A percentile compares a stretch with the other conserved stretches of the same genome.
Evolutionary conservation across 2,113 vertebrate species (phyloP).

Genomic region (Cyprinodon variegatus): DNA sequence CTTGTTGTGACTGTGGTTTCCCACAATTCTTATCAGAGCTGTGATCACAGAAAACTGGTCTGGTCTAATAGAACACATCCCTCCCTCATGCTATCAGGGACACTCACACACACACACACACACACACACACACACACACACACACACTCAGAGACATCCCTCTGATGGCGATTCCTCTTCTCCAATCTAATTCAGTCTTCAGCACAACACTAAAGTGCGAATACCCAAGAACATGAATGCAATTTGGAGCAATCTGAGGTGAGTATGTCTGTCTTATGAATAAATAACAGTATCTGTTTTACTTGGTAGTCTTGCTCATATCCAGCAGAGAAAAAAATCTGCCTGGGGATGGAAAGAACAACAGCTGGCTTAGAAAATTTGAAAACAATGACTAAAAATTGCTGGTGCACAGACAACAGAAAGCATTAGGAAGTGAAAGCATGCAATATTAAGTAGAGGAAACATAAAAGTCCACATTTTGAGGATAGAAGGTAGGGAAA

Average conservation of each 20-base stretch:
- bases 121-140: slow-evolving; percentile 21
- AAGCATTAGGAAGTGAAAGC: slow-evolving; percentile 31
- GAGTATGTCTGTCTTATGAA: slow-evolving; percentile 69
- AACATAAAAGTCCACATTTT: slow-evolving; percentile 58
- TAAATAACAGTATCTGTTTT: slow-evolving; percentile 55
- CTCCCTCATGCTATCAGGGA: slow-evolving; percentile 42
- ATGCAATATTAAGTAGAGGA: slow-evolving; percentile 57
- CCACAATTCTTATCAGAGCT: slow-evolving; percentile 73
- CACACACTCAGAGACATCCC: slow-evolving; percentile 27
- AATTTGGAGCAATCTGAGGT: slow-evolving; percentile 75
- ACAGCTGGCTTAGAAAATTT: slow-evolving; percentile 59
- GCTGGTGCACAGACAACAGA: slow-evolving; percentile 39
- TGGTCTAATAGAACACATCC: slow-evolving; percentile 71
- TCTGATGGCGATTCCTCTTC: slow-evolving; percentile 47
- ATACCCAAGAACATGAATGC: slow-evolving; percentile 59
- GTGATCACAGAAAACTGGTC: slow-evolving; percentile 75
- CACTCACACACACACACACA: slow-evolving; percentile 25
- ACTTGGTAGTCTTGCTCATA: slow-evolving; percentile 53
- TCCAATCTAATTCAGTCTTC: slow-evolving; percentile 74
- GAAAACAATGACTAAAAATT: slow-evolving; percentile 45
- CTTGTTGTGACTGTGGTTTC: slow-evolving; percentile 69
- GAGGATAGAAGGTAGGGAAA: slow-evolving; percentile 20
- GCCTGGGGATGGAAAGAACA: slow-evolving; percentile 63
- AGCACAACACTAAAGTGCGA: slow-evolving; percentile 43
- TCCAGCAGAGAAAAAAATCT: slow-evolving; percentile 44